Conservation (phyloP, 1,140 invertebrate genomes). For the Caenorhabditis briggsae region DNA sequence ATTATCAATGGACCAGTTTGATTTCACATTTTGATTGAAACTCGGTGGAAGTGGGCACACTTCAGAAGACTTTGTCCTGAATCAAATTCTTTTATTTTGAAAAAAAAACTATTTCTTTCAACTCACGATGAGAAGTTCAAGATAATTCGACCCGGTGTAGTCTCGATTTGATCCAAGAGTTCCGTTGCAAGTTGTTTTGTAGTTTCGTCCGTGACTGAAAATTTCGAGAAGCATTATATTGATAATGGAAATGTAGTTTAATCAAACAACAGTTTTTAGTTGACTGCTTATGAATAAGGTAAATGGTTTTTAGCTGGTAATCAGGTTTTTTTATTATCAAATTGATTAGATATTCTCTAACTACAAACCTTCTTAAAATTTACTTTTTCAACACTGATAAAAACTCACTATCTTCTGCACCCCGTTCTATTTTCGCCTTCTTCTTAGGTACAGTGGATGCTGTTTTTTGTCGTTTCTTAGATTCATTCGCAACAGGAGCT, state of each 20-base stretch:
- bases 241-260: too few species aligned
- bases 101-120: background rate
- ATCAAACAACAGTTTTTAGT: too few species aligned
- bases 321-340: too few species aligned
- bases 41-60: background rate
- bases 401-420: background rate
- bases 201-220: slow-evolving; percentile 4
- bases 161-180: slow-evolving; percentile 27
- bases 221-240: background rate
- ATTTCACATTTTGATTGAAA: background rate
- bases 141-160: background rate
- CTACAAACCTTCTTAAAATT: too few species aligned
- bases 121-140: background rate
- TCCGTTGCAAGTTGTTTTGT: background rate
- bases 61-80: background rate
- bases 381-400: too few species aligned
- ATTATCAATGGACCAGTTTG: background rate
- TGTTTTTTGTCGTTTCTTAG: background rate
- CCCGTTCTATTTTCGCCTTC: background rate
- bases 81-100: background rate
- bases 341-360: too few species aligned
- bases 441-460: background rate
- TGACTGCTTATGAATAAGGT: too few species aligned
- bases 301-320: too few species aligned
- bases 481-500: background rate